A percentile compares a stretch with the other conserved stretches of the same genome.
phyloP scores from a whole-genome alignment of 2,888 invertebrate species.

The Andrena bicolor region DNA sequence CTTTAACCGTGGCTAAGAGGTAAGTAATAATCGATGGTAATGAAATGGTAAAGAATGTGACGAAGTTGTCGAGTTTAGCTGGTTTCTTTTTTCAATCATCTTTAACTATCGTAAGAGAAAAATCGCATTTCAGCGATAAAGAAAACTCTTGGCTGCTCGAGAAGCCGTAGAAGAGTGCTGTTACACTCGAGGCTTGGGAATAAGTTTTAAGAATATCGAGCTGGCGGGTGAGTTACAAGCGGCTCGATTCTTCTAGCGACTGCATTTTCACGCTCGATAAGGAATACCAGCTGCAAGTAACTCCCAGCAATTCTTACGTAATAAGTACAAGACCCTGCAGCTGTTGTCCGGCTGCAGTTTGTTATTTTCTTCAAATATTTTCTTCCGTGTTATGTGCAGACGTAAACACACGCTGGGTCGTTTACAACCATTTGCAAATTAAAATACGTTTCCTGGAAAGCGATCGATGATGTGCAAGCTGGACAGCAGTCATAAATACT shows the following conservation, averaged over 20 bases:
- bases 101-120: neutral
- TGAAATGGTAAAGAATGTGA: neutral
- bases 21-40: neutral
- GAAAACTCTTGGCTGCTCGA: neutral
- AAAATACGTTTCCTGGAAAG: constrained; percentile 2
- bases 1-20: neutral
- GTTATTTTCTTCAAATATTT: constrained; percentile 17
- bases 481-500: neutral
- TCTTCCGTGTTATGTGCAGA: neutral
- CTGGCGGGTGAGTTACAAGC: neutral
- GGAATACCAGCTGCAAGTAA: constrained; percentile 17
- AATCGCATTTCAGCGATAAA: too few relatives aligned
- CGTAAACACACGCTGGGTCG: neutral
- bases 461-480: neutral
- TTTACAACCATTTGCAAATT: neutral
- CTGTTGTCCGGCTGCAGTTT: neutral
- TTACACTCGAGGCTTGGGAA: neutral
- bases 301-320: constrained; percentile 3
- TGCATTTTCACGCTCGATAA: constrained; percentile 9
- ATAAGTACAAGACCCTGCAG: constrained; percentile 1
- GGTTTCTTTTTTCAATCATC: neutral
- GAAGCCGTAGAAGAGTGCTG: neutral
- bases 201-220: neutral
- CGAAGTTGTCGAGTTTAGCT: neutral
- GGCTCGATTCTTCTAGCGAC: neutral